phyloP scores from a whole-genome alignment of 2,113 vertebrate species.

The Todiramphus chloris region DNA sequence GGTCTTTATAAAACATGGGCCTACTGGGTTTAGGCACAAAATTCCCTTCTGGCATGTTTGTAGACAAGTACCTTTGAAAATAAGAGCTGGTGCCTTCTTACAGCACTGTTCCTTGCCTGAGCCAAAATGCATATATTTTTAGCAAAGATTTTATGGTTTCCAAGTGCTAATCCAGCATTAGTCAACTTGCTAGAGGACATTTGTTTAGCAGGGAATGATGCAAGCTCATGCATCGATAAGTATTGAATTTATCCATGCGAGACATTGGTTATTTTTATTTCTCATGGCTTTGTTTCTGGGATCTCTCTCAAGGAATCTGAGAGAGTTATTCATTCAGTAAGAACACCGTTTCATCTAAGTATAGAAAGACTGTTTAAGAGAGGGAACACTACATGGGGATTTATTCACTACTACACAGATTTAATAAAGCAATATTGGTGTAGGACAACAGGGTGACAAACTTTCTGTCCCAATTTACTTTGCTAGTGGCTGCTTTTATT shows the following conservation, averaged over 20 bases:
- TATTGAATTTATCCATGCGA: background rate
- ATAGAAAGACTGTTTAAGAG: background rate
- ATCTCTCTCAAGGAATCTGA: background rate
- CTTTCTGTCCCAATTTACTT: constrained; percentile 76
- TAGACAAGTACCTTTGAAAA: background rate
- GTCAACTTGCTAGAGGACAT: background rate
- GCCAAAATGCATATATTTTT: background rate
- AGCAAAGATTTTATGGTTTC: background rate
- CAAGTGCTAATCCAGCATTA: background rate
- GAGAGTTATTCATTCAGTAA: background rate
- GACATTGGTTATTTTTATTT: background rate
- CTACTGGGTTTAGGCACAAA: background rate
- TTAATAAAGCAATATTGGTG: background rate
- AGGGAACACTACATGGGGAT: background rate
- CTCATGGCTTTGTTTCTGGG: background rate
- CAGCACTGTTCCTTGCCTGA: background rate
- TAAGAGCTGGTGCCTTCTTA: background rate
- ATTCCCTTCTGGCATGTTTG: background rate
- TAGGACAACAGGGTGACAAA: constrained; percentile 17
- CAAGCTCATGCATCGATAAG: background rate
- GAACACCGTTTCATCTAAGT: background rate
- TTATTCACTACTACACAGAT: background rate
- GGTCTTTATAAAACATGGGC: background rate
- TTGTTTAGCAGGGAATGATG: background rate
- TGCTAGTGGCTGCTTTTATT: constrained; percentile 70